These are phyloP conservation scores for Holotrichia oblita DNA, from an alignment of 1,140 invertebrate genomes.

Conservation along the genomic window DNA sequence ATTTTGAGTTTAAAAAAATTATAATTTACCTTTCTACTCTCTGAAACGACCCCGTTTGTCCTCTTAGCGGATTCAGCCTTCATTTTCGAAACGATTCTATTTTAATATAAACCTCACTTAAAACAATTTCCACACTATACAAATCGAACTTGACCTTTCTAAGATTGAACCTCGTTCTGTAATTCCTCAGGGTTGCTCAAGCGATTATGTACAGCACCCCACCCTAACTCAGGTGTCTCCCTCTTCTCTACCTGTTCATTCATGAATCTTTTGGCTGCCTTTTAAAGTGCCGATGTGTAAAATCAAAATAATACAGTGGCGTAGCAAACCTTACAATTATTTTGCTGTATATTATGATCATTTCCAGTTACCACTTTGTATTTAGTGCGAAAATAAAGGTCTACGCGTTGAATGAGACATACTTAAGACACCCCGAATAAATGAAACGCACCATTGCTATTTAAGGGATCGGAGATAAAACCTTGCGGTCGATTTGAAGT, in stretches of 20 bases:
- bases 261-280: neutral
- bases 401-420: too few relatives aligned
- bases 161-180: neutral
- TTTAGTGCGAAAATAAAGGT: too few relatives aligned
- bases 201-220: constrained; percentile 4
- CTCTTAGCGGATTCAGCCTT: neutral
- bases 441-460: neutral
- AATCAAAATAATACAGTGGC: constrained; percentile 14
- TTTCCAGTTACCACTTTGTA: too few relatives aligned
- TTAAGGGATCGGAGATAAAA: neutral
- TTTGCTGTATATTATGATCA: too few relatives aligned
- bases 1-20: constrained; percentile 1
- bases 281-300: neutral
- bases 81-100: neutral
- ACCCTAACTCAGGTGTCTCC: constrained; percentile 14
- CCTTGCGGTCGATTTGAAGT: neutral
- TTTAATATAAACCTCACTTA: neutral
- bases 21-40: constrained; percentile 14
- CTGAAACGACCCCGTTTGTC: neutral
- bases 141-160: neutral
- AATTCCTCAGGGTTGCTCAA: neutral
- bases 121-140: neutral
- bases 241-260: neutral
- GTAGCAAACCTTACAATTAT: constrained; percentile 45
- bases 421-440: neutral